These are phyloP conservation scores for Steatornis caripensis DNA, from an alignment of 2,113 vertebrate genomes.

Conservation along the genomic window DNA sequence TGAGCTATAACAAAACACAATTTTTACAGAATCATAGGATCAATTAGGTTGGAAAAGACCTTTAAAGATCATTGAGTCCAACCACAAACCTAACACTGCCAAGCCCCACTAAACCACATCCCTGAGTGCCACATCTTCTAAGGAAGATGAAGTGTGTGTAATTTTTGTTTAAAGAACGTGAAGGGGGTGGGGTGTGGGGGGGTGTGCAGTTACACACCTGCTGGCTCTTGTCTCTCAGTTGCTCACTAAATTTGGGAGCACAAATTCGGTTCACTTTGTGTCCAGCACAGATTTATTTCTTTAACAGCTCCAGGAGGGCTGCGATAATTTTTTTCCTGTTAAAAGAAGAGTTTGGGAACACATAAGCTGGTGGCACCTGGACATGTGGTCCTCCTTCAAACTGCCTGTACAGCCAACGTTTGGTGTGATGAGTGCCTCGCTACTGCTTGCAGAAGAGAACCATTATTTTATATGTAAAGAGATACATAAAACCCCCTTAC, in stretches of 20 bases:
- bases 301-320: background rate
- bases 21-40: background rate
- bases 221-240: background rate
- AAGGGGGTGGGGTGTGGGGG: background rate
- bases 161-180: background rate
- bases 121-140: background rate
- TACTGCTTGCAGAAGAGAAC: background rate
- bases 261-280: background rate
- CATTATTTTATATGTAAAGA: background rate
- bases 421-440: rapidly evolving
- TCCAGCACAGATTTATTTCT: background rate
- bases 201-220: background rate
- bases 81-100: background rate
- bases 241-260: background rate
- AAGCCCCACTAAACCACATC: background rate
- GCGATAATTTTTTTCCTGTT: background rate
- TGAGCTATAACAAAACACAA: rapidly evolving
- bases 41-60: background rate
- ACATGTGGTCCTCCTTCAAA: rapidly evolving
- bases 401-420: background rate
- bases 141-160: background rate
- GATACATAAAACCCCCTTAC: no score
- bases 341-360: background rate
- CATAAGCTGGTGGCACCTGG: background rate
- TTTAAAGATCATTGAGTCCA: background rate